Evolutionary conservation across 2,797 vertebrate genomes (phyloP).

Genomic region (Sphaeramia orbicularis): DNA sequence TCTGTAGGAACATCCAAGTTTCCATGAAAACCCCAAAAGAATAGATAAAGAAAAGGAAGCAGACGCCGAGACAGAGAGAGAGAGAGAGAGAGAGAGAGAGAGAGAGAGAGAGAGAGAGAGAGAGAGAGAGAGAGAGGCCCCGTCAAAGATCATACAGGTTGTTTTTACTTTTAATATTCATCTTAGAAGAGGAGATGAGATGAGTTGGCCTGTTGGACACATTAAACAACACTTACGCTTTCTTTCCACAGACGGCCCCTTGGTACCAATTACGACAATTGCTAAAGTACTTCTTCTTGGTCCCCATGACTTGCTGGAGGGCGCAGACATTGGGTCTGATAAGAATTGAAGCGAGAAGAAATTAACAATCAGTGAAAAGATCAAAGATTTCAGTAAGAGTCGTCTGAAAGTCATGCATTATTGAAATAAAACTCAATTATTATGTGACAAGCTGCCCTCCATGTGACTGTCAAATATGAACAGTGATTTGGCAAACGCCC

Average conservation of each 20-base stretch:
- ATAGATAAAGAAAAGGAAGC: slow-evolving; percentile 8
- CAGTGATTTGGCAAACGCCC: slow-evolving; percentile 22
- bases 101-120: too few species aligned
- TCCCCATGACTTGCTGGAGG: slow-evolving; percentile 96
- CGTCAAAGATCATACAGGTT: background rate
- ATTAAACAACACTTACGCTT: slow-evolving; percentile 91
- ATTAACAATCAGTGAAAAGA: slow-evolving; percentile 22
- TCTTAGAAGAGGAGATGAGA: slow-evolving; percentile 22
- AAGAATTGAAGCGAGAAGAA: slow-evolving; percentile 27
- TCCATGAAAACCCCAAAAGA: slow-evolving; percentile 41
- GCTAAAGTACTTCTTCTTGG: slow-evolving; percentile 98
- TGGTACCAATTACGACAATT: slow-evolving; percentile 98
- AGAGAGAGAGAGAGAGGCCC: slow-evolving; percentile 8
- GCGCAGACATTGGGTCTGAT: slow-evolving; percentile 95
- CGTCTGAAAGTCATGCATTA: slow-evolving; percentile 1
- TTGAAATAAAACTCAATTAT: slow-evolving; percentile 16
- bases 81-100: slow-evolving; percentile 15
- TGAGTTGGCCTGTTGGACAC: slow-evolving; percentile 29
- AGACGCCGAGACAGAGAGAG: slow-evolving; percentile 7
- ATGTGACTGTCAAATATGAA: slow-evolving; percentile 16
- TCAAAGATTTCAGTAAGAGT: background rate
- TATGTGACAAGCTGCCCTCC: slow-evolving; percentile 16
- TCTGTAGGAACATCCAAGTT: slow-evolving; percentile 58
- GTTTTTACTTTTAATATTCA: slow-evolving; percentile 17
- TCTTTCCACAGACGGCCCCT: slow-evolving; percentile 94